Evolutionary conservation across 1,140 invertebrate species (phyloP).

Genomic region (Calephelis virginiensis): DNA sequence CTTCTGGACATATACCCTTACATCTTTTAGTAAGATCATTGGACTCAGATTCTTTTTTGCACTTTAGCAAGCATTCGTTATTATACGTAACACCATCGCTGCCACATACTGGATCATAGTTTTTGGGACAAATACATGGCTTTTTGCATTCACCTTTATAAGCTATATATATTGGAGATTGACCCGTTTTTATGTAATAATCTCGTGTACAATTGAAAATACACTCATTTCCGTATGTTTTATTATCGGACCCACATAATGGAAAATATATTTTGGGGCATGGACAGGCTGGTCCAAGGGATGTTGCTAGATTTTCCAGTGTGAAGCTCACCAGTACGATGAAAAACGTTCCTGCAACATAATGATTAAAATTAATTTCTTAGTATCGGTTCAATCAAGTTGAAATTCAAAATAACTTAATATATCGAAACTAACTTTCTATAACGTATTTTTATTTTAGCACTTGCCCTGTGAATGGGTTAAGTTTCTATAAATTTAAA

Average conservation of each 20-base stretch:
- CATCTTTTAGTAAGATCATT: conserved; percentile 18
- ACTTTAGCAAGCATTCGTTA: conserved; percentile 50
- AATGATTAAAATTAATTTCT: background rate
- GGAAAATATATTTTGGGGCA: conserved; percentile 27
- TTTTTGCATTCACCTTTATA: conserved; percentile 82
- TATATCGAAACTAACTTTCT: too few relatives aligned
- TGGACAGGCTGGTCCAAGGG: background rate
- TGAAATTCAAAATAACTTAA: too few relatives aligned
- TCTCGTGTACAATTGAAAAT: conserved; percentile 30
- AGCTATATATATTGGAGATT: conserved; percentile 21
- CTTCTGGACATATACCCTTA: conserved; percentile 23
- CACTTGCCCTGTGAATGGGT: too few relatives aligned
- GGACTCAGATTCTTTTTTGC: conserved; percentile 30
- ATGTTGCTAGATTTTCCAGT: background rate
- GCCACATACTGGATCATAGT: conserved; percentile 49
- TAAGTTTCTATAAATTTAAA: too few relatives aligned
- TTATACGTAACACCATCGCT: conserved; percentile 43
- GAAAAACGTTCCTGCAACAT: conserved; percentile 17
- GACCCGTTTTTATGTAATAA: conserved; percentile 21
- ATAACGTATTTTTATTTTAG: too few relatives aligned
- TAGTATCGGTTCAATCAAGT: too few relatives aligned
- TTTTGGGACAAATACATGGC: conserved; percentile 35
- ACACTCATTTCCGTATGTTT: conserved; percentile 38
- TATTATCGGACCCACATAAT: conserved; percentile 35
- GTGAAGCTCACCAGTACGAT: conserved; percentile 10